phyloP scores from a whole-genome alignment of 1,140 invertebrate species.

The Sarcophaga bullata region DNA sequence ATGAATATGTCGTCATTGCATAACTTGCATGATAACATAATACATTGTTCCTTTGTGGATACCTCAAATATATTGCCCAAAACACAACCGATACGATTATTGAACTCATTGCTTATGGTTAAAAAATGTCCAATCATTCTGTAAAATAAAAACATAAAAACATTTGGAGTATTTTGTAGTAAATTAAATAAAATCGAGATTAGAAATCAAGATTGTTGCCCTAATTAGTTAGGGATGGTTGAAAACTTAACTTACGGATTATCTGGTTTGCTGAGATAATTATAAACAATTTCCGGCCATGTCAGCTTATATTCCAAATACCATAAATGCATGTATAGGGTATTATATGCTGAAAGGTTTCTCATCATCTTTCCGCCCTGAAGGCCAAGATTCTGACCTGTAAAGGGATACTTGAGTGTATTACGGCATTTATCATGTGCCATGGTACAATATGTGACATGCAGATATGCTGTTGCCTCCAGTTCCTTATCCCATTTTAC shows the following conservation, averaged over 20 bases:
- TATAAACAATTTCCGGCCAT: neutral
- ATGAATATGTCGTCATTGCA: neutral
- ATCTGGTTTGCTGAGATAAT: neutral
- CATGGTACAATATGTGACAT: slow-evolving; percentile 53
- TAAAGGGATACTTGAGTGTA: slow-evolving; percentile 48
- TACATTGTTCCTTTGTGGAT: neutral
- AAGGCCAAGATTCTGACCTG: slow-evolving; percentile 56
- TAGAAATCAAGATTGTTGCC: too few species aligned
- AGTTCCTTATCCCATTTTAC: slow-evolving; percentile 56
- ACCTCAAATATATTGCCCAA: too few species aligned
- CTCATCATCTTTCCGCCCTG: too few species aligned
- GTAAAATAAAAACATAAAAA: neutral
- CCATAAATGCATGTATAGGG: neutral
- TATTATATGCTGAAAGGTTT: neutral
- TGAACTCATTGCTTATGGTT: neutral
- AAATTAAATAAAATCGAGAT: too few species aligned
- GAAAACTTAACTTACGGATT: neutral
- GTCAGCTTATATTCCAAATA: neutral
- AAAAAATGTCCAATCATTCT: slow-evolving; percentile 8
- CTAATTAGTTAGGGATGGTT: too few species aligned
- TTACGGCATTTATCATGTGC: slow-evolving; percentile 58
- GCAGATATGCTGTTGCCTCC: slow-evolving; percentile 53
- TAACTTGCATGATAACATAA: neutral
- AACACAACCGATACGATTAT: neutral
- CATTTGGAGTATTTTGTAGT: too few species aligned